phyloP scores from a whole-genome alignment of 2,888 invertebrate genomes.

The Hetaerina titia region DNA sequence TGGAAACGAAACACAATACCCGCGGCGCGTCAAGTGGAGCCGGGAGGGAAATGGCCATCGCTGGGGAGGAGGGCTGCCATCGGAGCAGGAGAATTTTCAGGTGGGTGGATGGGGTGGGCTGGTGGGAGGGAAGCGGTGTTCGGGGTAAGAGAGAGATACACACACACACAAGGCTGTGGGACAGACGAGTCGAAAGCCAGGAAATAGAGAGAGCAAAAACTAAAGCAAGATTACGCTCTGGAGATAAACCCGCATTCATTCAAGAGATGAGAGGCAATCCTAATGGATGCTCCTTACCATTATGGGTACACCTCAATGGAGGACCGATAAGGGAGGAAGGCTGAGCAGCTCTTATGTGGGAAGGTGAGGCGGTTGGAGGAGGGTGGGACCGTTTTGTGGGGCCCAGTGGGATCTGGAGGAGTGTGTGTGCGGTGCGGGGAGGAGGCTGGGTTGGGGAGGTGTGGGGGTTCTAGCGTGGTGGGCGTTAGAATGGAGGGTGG shows the following conservation, averaged over 20 bases:
- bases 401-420: too few relatives aligned
- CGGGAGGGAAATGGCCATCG: neutral
- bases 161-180: neutral
- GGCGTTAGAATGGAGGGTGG: slow-evolving; percentile 52
- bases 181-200: slow-evolving; percentile 17
- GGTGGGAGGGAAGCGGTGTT: neutral
- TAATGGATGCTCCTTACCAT: slow-evolving; percentile 65
- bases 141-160: neutral
- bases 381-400: neutral
- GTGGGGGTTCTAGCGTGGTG: neutral
- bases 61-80: neutral
- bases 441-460: neutral
- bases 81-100: slow-evolving; percentile 22
- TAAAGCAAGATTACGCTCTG: slow-evolving; percentile 26
- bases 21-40: neutral
- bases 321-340: neutral
- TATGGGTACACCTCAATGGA: slow-evolving; percentile 42
- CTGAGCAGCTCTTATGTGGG: neutral
- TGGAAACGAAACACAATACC: neutral
- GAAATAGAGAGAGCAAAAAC: neutral
- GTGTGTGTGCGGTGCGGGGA: neutral
- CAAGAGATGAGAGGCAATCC: slow-evolving; percentile 9
- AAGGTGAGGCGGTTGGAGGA: neutral
- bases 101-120: neutral
- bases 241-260: slow-evolving; percentile 19